phyloP scores from a whole-genome alignment of 2,113 vertebrate genomes.

The Polyodon spathula region DNA sequence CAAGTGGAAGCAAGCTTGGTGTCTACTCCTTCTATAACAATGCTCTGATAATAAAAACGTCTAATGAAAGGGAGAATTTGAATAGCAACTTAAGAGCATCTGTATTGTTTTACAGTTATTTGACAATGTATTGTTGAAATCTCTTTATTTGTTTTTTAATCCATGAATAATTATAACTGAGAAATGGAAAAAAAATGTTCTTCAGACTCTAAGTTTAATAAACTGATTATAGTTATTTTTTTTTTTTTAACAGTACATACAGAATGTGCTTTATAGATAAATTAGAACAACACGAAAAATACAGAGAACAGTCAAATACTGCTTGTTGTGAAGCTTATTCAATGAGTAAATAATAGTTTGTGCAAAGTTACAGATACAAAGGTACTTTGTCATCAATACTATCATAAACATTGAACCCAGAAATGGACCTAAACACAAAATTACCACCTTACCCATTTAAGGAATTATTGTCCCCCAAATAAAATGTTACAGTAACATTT shows the following conservation, averaged over 20 bases:
- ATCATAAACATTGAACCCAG: constrained; percentile 67
- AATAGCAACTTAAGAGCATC: no score
- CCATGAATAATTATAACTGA: constrained; percentile 75
- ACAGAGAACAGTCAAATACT: constrained; percentile 68
- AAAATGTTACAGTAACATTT: constrained; percentile 61
- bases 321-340: constrained; percentile 58
- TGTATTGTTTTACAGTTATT: neutral
- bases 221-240: constrained; percentile 45
- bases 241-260: constrained; percentile 52
- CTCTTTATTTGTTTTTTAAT: constrained; percentile 62
- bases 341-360: constrained; percentile 50
- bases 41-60: neutral
- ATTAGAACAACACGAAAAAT: constrained; percentile 63
- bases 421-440: constrained; percentile 66
- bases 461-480: constrained; percentile 56
- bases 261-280: constrained; percentile 78
- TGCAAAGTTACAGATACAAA: constrained; percentile 62
- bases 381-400: constrained; percentile 53
- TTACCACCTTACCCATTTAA: constrained; percentile 52
- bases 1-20: no score
- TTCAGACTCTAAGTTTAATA: constrained; percentile 49
- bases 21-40: no score
- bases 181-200: constrained; percentile 65
- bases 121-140: constrained; percentile 53
- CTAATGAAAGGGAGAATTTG: neutral